Percentiles rank a stretch among this genome's conserved stretches.
Evolutionary conservation across 2,797 vertebrate genomes (phyloP).

Genomic region (Okamejei kenojei): DNA sequence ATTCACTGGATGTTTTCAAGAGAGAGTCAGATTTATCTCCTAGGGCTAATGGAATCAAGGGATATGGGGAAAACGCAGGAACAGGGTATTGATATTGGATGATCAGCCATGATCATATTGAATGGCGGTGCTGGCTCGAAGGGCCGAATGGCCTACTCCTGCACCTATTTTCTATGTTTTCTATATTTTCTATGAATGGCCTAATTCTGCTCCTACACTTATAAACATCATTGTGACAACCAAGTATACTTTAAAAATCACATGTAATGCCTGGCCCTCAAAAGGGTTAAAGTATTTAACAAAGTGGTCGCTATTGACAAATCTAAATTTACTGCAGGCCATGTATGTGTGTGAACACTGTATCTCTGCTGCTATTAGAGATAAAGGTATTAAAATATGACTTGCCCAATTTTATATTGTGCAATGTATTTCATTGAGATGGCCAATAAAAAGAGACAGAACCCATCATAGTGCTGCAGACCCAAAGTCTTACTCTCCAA

Average conservation of each 20-base stretch:
- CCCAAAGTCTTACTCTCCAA: conserved; percentile 48
- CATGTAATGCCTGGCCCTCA: neutral
- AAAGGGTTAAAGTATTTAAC: conserved; percentile 10
- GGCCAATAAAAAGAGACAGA: conserved; percentile 39
- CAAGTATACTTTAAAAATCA: neutral
- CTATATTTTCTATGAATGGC: too few relatives aligned
- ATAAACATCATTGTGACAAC: neutral
- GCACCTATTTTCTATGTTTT: too few relatives aligned
- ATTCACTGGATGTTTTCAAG: too few relatives aligned
- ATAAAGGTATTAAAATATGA: conserved; percentile 35
- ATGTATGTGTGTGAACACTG: neutral
- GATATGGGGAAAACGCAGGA: too few relatives aligned
- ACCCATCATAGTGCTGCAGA: conserved; percentile 45
- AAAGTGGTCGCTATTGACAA: conserved; percentile 17
- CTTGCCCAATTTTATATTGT: conserved; percentile 30
- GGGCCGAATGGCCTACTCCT: too few relatives aligned
- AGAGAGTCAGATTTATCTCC: too few relatives aligned
- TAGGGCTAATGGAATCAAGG: too few relatives aligned
- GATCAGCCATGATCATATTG: too few relatives aligned
- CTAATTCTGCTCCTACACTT: neutral
- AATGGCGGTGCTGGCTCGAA: too few relatives aligned
- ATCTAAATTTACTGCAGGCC: conserved; percentile 11
- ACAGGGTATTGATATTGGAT: too few relatives aligned
- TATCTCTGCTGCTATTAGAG: conserved; percentile 35
- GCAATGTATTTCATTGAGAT: conserved; percentile 31